Evolutionary conservation across 2,797 vertebrate species (phyloP), one percentile per base, ranked within the genome.

Genomic region (Hippocampus kuda): DNA sequence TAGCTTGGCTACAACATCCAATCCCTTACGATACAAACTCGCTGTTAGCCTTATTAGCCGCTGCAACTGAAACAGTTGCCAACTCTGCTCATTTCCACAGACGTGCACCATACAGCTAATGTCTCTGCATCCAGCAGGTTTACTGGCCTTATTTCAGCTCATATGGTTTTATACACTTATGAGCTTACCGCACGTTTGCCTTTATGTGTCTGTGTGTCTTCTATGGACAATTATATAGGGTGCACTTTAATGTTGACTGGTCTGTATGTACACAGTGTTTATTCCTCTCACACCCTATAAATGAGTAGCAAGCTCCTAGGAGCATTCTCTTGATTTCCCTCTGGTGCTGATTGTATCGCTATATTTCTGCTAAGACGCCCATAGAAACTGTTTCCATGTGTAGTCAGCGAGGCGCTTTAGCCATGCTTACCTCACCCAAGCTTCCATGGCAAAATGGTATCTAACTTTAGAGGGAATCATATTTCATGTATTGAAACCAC

Each of bases 361-460:
- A 64, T 48, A 69, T 81, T 82, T 79, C 80, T 80, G 79, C 68
- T 79, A 78, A 84, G 70, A 64, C 63, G 26, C 68, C 67, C 66
- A 54, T 63, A 75, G 67, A 80, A 87, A 89, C 79, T 74, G 74
- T 71, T 87, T 83, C 87, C 85, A 86, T 81, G 77, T 65, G 63
- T 48, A 49, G 44, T 26, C 42, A 3, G n/a, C 10, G 44, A n/a
- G 41, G 11, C 27, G 15, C 41, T 44, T 64, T 44, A 6, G 38
- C 22, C 24, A 18, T 44, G 42, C 15, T 20, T 65, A 16, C 56
- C 41, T 67, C 62, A 76, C 56, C 10, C 38, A 61, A 66, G 77
- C 48, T 53, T 78, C 63, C 65, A 63, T 70, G 67, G 41, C 7
- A 66, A 75, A 77, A 69, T 41, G 11, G 27, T 3, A 34, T 34